Conservation (phyloP, 2,888 invertebrate species). For the Drosophila engyochracea region DNA sequence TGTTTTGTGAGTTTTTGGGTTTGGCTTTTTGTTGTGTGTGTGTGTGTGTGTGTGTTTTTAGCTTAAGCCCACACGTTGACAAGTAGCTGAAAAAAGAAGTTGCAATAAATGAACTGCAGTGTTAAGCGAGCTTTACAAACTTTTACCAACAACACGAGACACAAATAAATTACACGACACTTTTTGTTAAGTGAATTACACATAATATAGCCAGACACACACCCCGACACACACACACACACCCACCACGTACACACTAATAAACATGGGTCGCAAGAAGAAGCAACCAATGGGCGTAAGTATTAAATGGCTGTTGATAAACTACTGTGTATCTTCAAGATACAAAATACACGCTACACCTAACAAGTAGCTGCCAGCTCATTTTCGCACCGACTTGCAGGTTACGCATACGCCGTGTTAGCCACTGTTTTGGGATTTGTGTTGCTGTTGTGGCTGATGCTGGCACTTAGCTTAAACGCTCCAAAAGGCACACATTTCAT, state of each 20-base stretch:
- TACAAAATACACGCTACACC: constrained; percentile 12
- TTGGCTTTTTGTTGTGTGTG: constrained; percentile 43
- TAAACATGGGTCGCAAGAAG: constrained; percentile 69
- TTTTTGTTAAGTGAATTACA: constrained; percentile 61
- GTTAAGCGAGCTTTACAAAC: constrained; percentile 54
- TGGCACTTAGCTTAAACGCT: constrained; percentile 53
- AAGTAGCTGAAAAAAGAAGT: constrained; percentile 51
- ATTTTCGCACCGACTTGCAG: constrained; percentile 21
- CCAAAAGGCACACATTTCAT: constrained; percentile 55
- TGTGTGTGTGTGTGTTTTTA: constrained; percentile 16
- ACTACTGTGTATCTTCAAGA: constrained; percentile 32
- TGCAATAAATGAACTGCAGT: constrained; percentile 62
- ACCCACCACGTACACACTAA: neutral
- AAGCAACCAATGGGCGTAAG: constrained; percentile 69
- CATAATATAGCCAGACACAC: constrained; percentile 11
- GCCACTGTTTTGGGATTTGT: neutral
- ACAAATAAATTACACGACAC: constrained; percentile 45
- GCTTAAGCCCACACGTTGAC: constrained; percentile 49
- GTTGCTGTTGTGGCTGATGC: constrained; percentile 6
- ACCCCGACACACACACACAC: neutral
- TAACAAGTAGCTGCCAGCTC: constrained; percentile 39
- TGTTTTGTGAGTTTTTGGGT: constrained; percentile 64
- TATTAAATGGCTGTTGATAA: constrained; percentile 48
- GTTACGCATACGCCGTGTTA: constrained; percentile 35
- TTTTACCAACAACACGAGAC: constrained; percentile 30